Evolutionary conservation across 2,113 vertebrate species (phyloP), one percentile per base, ranked within the genome.

Genomic region (Aegotheles bennettii): DNA sequence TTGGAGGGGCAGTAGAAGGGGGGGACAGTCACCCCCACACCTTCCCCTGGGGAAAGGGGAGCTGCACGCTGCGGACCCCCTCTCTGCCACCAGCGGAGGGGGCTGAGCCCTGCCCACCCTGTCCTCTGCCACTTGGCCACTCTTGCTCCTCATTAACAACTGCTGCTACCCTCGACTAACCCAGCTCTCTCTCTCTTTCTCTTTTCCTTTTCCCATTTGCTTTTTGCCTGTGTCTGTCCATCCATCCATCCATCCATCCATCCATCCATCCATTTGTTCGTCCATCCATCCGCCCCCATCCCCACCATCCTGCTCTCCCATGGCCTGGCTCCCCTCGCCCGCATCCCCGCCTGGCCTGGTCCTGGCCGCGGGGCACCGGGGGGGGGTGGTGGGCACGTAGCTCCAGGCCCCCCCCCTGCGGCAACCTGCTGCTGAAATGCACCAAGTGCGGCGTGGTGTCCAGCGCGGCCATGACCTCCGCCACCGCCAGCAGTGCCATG

Each of bases 371-470:
- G 95, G 70, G 77, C 31, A 2, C 81, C 25, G 53, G 65, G 74
- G 65, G 74, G 83, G 28, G 42, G 77, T 51, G 67, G 38, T 67
- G 91, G 84, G 82, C 35, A 2, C 42, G 14, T 96, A 98, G 97
- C 95, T 96, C 95, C 91, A 89, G 97, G 96, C 96, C 97, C 94
- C 97, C 97, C 40, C 98, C 97, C 88, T 98, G 98, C 95, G 99
- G 98, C 98, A 98, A 98, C 97, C 98, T 99, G 98, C 98, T 99
- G 95, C 98, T 99, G 98, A 99, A 99, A 98, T 99, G 99, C 98
- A 99, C 99, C 98, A 99, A 99, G 98, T 99, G 99, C 96, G 99
- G 99, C 96, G 98, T 98, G 98, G 98, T 99, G 98, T 99, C 99
- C 97, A 99, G 98, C 97, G 98, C 98, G 86, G 98, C 98, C 97